Evolutionary conservation across 2,113 vertebrate species (phyloP).

Genomic region (Lamprologus tigripictilis): DNA sequence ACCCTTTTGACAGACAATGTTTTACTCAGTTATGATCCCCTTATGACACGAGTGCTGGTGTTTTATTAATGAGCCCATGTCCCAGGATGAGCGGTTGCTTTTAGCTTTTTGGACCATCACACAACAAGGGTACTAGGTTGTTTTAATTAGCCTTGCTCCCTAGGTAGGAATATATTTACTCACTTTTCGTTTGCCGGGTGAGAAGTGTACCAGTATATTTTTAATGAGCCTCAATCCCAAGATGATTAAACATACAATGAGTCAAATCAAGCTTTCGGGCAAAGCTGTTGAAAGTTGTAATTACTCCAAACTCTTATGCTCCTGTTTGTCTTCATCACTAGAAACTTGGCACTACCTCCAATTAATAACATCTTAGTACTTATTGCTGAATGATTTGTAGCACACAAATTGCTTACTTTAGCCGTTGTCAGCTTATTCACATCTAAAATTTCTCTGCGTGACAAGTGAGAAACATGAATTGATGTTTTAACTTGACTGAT

Average conservation of each 20-base stretch:
- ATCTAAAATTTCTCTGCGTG: neutral
- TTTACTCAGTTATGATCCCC: neutral
- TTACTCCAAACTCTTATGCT: neutral
- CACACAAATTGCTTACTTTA: neutral
- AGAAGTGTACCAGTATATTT: constrained; percentile 4
- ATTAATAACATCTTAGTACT: neutral
- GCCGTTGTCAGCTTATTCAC: neutral
- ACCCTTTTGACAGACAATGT: neutral
- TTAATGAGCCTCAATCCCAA: constrained; percentile 12
- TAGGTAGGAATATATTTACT: constrained; percentile 8
- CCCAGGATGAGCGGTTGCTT: neutral
- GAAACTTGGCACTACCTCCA: neutral
- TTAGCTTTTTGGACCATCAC: neutral
- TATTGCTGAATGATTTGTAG: neutral
- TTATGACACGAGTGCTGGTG: neutral
- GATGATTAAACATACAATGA: neutral
- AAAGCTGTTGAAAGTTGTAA: neutral
- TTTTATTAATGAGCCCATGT: constrained; percentile 34
- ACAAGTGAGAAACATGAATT: neutral
- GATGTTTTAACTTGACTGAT: neutral
- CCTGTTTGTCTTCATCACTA: neutral
- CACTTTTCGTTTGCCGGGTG: neutral
- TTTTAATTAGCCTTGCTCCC: constrained; percentile 40
- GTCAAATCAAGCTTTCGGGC: neutral
- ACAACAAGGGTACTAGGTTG: neutral